Conservation (phyloP, 2,113 vertebrate species). For the Eira barbara region DNA sequence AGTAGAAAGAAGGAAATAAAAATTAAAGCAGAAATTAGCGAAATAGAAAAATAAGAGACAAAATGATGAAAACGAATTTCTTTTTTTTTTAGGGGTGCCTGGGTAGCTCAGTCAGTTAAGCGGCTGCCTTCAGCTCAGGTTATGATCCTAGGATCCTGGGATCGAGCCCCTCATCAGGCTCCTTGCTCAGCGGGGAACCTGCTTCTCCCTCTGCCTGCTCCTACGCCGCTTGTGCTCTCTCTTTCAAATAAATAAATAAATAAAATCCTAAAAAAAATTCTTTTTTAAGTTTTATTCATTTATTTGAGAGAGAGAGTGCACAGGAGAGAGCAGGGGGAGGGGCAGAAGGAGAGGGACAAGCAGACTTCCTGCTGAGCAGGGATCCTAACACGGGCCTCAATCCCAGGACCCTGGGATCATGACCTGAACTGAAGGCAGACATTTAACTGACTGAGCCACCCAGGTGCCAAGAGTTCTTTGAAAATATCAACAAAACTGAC, state of each 20-base stretch:
- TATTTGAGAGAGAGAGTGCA: background rate
- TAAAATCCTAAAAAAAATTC: too few species aligned
- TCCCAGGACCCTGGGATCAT: background rate
- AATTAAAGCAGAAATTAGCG: background rate
- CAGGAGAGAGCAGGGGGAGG: background rate
- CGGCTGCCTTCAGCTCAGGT: too few species aligned
- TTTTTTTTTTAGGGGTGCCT: background rate
- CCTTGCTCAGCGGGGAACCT: too few species aligned
- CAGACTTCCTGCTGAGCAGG: background rate
- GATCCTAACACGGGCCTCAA: accelerated
- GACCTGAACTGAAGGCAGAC: background rate
- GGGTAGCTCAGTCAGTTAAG: too few species aligned
- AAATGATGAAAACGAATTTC: background rate
- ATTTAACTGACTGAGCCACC: background rate
- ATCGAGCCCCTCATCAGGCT: too few species aligned
- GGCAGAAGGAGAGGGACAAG: background rate
- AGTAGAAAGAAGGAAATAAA: background rate
- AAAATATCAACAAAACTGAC: background rate
- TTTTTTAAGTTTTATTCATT: background rate
- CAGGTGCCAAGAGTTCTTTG: background rate
- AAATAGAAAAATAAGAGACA: background rate
- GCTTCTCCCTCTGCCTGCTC: too few species aligned
- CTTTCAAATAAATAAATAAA: too few species aligned
- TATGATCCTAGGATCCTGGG: too few species aligned
- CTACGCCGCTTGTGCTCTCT: too few species aligned